These are phyloP conservation scores for Drosophila insularis DNA, from an alignment of 1,140 invertebrate species.

Conservation along the genomic window DNA sequence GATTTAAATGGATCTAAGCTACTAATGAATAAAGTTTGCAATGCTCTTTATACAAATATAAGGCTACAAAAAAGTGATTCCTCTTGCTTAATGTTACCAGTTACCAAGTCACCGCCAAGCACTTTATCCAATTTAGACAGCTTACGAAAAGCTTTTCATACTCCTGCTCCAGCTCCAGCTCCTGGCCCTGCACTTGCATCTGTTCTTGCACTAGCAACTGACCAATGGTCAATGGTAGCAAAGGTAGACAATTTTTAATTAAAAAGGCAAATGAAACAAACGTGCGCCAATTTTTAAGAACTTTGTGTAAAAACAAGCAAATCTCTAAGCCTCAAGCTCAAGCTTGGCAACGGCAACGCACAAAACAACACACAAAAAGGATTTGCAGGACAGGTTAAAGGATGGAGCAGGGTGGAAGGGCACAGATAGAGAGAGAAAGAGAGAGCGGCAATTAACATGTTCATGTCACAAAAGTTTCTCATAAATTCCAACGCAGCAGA, in stretches of 20 bases:
- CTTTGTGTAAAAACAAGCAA: constrained; percentile 59
- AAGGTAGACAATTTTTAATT: constrained; percentile 66
- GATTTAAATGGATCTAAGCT: constrained; percentile 17
- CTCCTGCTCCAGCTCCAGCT: not conserved
- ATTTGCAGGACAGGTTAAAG: not conserved
- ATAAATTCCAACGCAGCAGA: constrained; percentile 62
- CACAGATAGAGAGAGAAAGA: not conserved
- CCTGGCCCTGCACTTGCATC: too few species aligned
- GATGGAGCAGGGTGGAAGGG: not conserved
- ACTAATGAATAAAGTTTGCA: constrained; percentile 50
- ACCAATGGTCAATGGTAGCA: constrained; percentile 58
- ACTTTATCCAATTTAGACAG: constrained; percentile 78
- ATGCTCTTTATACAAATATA: constrained; percentile 6
- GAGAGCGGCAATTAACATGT: constrained; percentile 72
- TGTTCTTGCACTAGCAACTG: constrained; percentile 29
- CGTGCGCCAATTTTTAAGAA: constrained; percentile 71
- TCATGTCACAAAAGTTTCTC: constrained; percentile 63
- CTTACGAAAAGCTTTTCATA: constrained; percentile 50
- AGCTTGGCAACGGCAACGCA: constrained; percentile 27
- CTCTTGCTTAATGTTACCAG: constrained; percentile 26
- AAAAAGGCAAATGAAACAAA: constrained; percentile 60
- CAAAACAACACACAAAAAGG: not conserved
- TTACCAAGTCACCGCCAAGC: constrained; percentile 67
- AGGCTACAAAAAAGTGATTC: not conserved
- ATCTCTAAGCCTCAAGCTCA: constrained; percentile 38